Percentiles rank a stretch among this genome's conserved stretches.
These are phyloP conservation scores for Odocoileus hemionus DNA, from an alignment of 2,113 vertebrate genomes.

Conservation along the genomic window DNA sequence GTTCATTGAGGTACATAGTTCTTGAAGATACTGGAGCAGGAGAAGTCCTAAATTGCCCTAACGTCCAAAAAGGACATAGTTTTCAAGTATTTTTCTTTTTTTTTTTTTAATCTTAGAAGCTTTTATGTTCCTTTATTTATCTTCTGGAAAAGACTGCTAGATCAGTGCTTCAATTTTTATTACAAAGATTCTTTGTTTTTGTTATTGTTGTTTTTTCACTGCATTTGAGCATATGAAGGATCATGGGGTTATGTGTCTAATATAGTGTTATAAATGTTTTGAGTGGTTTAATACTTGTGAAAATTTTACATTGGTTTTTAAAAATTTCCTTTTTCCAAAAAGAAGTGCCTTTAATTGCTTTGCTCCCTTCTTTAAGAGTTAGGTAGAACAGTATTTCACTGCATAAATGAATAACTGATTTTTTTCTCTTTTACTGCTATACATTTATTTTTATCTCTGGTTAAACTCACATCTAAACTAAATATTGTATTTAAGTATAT, in stretches of 20 bases:
- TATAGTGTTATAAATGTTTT: neutral
- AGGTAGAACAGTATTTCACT: neutral
- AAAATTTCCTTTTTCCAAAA: neutral
- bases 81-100: neutral
- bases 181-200: slow-evolving; percentile 26
- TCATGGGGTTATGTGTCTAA: neutral
- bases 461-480: neutral
- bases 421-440: neutral
- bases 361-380: neutral
- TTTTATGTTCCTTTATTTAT: neutral
- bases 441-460: slow-evolving; percentile 15
- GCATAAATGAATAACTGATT: neutral
- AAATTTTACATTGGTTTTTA: neutral
- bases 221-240: neutral
- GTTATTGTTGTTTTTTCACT: neutral
- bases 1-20: neutral
- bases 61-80: neutral
- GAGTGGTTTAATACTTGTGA: neutral
- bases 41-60: neutral
- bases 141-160: neutral
- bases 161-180: neutral
- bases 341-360: neutral
- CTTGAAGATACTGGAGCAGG: neutral
- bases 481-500: neutral
- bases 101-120: slow-evolving; percentile 23